Base-by-base conservation (phyloP, 2,888 invertebrate species). In the Platynereis dumerilii region DNA sequence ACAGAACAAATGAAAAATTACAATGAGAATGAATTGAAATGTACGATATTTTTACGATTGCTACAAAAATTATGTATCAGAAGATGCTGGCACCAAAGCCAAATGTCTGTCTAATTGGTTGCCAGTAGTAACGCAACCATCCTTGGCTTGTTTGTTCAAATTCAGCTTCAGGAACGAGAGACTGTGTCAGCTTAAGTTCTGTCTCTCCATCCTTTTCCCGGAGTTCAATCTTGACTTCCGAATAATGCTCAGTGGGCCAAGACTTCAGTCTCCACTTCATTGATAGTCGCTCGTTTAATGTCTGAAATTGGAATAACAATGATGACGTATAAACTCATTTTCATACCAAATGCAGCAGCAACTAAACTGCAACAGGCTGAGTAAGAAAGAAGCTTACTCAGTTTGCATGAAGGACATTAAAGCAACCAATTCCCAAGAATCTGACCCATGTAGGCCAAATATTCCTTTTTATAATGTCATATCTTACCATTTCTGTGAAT, bases 221-320 rank as follows among this genome's bases (percentile, higher is more conserved):
- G 74, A 99, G 90, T 62, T 88, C 88, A 68, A 99, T 90, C 5
- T 89, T 90, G 60, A 98, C 97, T 72, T 88, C 89, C 0, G 98
- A 98, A 86, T 88, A 93, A 85, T 97, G 96, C 44, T 91, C 93
- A 0, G 88, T 88, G 0, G 97, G 96, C 96, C 98, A 99, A 69
- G 91, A 91, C 85, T 94, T 96, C 80, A 93, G 90, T 78, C 98
- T 88, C 99, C 99, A 99, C 73, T 88, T 89, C 85, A 96, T 92
- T 1, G 90, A 89, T 64, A 99, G 92, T 85, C 90, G 92, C 83
- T 92, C 90, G 44, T 90, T 89, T 0, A 93, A 92, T 3, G 91
- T 81, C 87, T 87, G 74, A 17, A 75, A 72, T 60, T 57, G 44
- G 27, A 64, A 53, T 26, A 59, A 27, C 24, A 24, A 29, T 12